These are phyloP conservation scores for Florisuga fusca DNA, from an alignment of 2,797 vertebrate genomes.

Conservation along the genomic window DNA sequence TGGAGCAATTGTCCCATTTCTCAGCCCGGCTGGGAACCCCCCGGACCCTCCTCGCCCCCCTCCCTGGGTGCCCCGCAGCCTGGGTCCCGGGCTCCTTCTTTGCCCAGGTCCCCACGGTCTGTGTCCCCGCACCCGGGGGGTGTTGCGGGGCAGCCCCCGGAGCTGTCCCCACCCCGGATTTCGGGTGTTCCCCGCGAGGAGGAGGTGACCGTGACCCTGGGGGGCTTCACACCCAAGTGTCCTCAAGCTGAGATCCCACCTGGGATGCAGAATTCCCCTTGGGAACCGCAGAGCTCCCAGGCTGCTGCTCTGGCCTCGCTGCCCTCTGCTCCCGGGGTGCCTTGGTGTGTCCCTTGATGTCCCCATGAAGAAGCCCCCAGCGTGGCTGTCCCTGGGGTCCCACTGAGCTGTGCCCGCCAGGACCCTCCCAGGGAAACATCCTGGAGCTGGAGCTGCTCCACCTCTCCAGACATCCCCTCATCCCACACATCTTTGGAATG, in stretches of 20 bases:
- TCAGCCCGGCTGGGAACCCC: background rate
- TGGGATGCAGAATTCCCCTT: background rate
- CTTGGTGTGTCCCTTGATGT: too few species aligned
- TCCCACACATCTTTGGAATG: background rate
- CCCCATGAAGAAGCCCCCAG: background rate
- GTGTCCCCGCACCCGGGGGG: too few species aligned
- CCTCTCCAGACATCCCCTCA: background rate
- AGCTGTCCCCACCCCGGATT: background rate
- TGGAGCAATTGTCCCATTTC: slow-evolving; percentile 39
- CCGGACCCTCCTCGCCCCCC: too few species aligned
- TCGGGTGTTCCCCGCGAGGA: too few species aligned
- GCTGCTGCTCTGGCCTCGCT: too few species aligned
- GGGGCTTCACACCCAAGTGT: rapidly evolving
- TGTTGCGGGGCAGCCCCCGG: background rate
- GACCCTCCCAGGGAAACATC: background rate
- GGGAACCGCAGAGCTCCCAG: background rate
- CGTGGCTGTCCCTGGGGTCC: background rate
- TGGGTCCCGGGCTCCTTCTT: rapidly evolving
- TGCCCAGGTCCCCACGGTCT: background rate
- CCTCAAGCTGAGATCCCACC: background rate
- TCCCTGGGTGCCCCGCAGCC: too few species aligned
- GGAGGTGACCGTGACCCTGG: background rate
- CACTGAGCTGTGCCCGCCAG: background rate
- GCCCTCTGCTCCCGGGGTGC: too few species aligned
- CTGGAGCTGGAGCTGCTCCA: background rate